These are phyloP conservation scores for Drosophila planitibia DNA, from an alignment of 2,888 invertebrate species.

Conservation along the genomic window DNA sequence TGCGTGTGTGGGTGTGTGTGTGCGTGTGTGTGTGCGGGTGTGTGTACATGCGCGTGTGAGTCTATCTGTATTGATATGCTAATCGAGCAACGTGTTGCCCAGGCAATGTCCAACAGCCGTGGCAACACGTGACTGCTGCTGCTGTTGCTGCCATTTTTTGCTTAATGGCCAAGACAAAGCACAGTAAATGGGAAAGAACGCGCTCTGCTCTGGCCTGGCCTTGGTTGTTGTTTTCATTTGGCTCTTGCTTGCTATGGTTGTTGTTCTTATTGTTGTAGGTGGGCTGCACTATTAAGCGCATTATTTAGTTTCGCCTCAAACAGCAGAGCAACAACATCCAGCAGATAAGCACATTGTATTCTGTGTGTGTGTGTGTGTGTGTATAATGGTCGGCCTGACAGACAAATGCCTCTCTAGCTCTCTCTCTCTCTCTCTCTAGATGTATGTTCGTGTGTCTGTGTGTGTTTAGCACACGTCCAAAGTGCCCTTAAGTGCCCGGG, in stretches of 20 bases:
- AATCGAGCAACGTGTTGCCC: slow-evolving; percentile 74
- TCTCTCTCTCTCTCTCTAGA: slow-evolving; percentile 22
- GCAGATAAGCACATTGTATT: slow-evolving; percentile 73
- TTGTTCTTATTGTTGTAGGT: slow-evolving; percentile 26
- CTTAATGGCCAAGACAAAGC: slow-evolving; percentile 75
- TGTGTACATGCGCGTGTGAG: slow-evolving; percentile 12
- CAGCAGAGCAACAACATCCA: slow-evolving; percentile 43
- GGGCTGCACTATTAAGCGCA: slow-evolving; percentile 79
- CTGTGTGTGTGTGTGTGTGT: slow-evolving; percentile 39
- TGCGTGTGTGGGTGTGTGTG: slow-evolving; percentile 24
- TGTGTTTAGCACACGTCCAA: slow-evolving; percentile 63
- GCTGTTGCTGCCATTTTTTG: slow-evolving; percentile 10
- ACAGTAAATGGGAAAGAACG: slow-evolving; percentile 69
- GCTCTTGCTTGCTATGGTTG: slow-evolving; percentile 12
- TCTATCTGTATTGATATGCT: slow-evolving; percentile 79
- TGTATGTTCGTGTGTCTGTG: slow-evolving; percentile 19
- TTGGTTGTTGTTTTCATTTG: slow-evolving; percentile 31
- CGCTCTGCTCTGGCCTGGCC: slow-evolving; percentile 6
- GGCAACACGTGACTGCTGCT: slow-evolving; percentile 61
- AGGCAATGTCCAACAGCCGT: slow-evolving; percentile 40
- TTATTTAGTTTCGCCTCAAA: slow-evolving; percentile 67
- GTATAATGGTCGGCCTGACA: slow-evolving; percentile 60
- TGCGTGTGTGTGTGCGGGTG: neutral
- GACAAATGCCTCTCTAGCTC: slow-evolving; percentile 57
- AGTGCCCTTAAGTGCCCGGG: slow-evolving; percentile 80